phyloP scores from a whole-genome alignment of 23 tunicate genomes.

The Aplidium turbinatum region DNA sequence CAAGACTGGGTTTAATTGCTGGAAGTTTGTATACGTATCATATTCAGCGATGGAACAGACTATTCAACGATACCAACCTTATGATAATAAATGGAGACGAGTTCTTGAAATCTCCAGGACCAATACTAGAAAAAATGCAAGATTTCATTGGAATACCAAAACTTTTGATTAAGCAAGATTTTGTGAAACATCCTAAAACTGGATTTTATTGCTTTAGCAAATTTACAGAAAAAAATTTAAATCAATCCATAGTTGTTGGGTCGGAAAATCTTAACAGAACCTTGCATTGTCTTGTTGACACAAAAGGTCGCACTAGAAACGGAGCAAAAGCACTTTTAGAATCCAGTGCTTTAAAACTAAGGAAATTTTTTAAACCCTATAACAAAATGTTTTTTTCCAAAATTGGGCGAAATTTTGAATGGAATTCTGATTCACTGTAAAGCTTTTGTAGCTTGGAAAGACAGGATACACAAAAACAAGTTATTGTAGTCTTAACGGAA shows the following conservation, averaged over 20 bases:
- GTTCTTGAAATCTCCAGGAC: slow-evolving; percentile 17
- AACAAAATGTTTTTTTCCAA: slow-evolving; percentile 31
- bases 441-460: no score
- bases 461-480: no score
- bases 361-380: slow-evolving; percentile 26
- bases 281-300: slow-evolving; percentile 11
- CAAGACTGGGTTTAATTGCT: slow-evolving; percentile 15
- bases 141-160: slow-evolving; percentile 39
- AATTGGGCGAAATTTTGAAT: no score
- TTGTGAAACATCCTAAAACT: slow-evolving; percentile 20
- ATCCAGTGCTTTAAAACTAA: slow-evolving; percentile 4
- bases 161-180: slow-evolving; percentile 31
- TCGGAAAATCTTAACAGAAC: not conserved
- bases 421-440: no score
- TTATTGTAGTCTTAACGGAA: no score
- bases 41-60: slow-evolving; percentile 12
- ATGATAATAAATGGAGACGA: slow-evolving; percentile 31
- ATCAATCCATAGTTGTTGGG: no score
- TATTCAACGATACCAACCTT: slow-evolving; percentile 10
- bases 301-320: slow-evolving; percentile 52
- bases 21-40: slow-evolving; percentile 5
- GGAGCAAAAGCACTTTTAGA: slow-evolving; percentile 9
- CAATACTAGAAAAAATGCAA: slow-evolving; percentile 27
- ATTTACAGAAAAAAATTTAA: not conserved
- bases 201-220: slow-evolving; percentile 33